These are phyloP conservation scores for Pegea sp. DNA, from an alignment of 23 tunicate genomes.

Conservation along the genomic window DNA sequence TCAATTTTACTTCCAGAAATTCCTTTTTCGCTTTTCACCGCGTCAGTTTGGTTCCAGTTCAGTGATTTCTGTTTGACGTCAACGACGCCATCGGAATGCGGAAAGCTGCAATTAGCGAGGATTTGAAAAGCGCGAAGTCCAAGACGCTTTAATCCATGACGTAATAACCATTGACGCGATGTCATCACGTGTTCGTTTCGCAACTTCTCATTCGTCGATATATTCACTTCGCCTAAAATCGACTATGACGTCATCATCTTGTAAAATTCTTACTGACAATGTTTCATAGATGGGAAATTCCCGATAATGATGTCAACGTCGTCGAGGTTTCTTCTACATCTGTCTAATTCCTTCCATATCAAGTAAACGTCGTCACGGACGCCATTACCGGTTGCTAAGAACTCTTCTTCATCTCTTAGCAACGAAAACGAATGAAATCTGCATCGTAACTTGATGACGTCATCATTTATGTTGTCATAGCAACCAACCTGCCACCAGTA, in stretches of 20 bases:
- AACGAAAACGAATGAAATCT: too few species aligned
- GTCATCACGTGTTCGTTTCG: slow-evolving; percentile 47
- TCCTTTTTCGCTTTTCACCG: too few species aligned
- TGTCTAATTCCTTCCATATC: slow-evolving; percentile 64
- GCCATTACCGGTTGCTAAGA: slow-evolving; percentile 18
- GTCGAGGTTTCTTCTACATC: slow-evolving; percentile 54
- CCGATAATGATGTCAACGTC: slow-evolving; percentile 38
- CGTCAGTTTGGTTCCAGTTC: slow-evolving; percentile 24
- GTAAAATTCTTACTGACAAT: too few species aligned
- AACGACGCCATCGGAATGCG: slow-evolving; percentile 71
- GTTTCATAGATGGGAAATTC: too few species aligned
- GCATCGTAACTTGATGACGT: too few species aligned
- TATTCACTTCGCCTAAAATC: too few species aligned
- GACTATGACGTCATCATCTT: too few species aligned
- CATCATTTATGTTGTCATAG: too few species aligned
- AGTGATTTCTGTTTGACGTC: slow-evolving; percentile 67
- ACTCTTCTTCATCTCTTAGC: too few species aligned
- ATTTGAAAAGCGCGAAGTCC: slow-evolving; percentile 60
- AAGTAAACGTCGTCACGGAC: slow-evolving; percentile 76
- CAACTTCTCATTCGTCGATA: too few species aligned
- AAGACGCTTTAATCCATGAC: slow-evolving; percentile 55
- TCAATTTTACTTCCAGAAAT: not conserved
- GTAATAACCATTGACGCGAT: slow-evolving; percentile 50
- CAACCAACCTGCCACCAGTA: slow-evolving; percentile 89
- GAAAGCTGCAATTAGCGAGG: slow-evolving; percentile 49